Evolutionary conservation across 2,797 vertebrate species (phyloP).

Genomic region (Pelodytes ibericus): DNA sequence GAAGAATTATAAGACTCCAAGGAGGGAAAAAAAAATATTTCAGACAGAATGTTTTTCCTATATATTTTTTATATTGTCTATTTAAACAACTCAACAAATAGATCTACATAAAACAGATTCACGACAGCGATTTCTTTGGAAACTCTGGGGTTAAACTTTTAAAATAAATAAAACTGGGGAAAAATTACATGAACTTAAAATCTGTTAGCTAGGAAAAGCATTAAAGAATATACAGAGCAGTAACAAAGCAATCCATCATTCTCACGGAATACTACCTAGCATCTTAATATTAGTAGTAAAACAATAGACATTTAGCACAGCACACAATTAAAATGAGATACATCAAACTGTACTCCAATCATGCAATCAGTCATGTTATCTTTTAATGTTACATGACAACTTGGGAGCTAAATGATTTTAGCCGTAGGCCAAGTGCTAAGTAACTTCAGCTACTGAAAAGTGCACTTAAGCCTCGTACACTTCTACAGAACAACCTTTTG

Average conservation of each 20-base stretch:
- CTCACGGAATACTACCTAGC: background rate
- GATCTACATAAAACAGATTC: too few species aligned
- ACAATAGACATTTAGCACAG: constrained; percentile 26
- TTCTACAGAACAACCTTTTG: constrained; percentile 24
- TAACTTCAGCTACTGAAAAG: constrained; percentile 40
- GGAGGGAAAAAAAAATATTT: too few species aligned
- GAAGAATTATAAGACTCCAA: too few species aligned
- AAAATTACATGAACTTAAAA: background rate
- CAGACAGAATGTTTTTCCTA: too few species aligned
- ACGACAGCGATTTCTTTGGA: too few species aligned
- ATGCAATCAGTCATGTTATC: constrained; percentile 38
- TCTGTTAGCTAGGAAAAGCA: background rate
- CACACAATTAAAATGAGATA: constrained; percentile 32
- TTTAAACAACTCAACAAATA: too few species aligned
- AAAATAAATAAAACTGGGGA: background rate
- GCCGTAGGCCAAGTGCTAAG: constrained; percentile 49
- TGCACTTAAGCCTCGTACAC: constrained; percentile 44
- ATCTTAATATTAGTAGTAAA: constrained; percentile 15
- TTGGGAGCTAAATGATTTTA: constrained; percentile 53
- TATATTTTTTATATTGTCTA: too few species aligned
- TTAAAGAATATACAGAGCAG: background rate
- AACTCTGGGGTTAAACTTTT: background rate
- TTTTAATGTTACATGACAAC: constrained; percentile 53
- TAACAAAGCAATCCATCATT: background rate
- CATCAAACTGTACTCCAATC: constrained; percentile 43